phyloP scores from a whole-genome alignment of 1,140 invertebrate species.

The Cataglyphis hispanica region DNA sequence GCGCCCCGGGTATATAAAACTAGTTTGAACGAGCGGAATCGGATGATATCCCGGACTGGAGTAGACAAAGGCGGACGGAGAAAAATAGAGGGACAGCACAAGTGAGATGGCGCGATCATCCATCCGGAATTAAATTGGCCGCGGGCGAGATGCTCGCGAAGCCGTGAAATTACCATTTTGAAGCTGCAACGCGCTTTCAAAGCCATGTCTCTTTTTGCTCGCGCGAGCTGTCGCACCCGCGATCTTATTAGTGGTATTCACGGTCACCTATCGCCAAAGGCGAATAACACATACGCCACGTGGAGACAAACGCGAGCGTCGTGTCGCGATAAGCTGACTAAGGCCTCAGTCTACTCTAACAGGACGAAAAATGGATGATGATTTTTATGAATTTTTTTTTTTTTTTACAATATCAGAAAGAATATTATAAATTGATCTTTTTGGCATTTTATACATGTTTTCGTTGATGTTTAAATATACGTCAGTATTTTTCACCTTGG shows the following conservation, averaged over 20 bases:
- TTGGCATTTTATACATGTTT: too few relatives aligned
- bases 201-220: constrained; percentile 60
- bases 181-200: constrained; percentile 68
- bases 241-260: constrained; percentile 65
- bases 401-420: too few relatives aligned
- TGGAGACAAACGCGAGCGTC: background rate
- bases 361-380: too few relatives aligned
- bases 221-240: constrained; percentile 41
- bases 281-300: background rate
- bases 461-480: too few relatives aligned
- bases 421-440: too few relatives aligned
- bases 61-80: constrained; percentile 59
- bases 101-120: constrained; percentile 66
- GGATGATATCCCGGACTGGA: constrained; percentile 54
- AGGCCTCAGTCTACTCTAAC: too few relatives aligned
- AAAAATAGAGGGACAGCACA: constrained; percentile 58
- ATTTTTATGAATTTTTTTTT: too few relatives aligned
- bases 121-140: constrained; percentile 76
- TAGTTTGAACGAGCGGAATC: constrained; percentile 68
- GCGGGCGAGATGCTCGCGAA: constrained; percentile 74
- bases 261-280: background rate
- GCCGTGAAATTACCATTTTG: constrained; percentile 79
- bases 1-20: constrained; percentile 53
- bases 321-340: background rate
- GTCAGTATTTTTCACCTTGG: too few relatives aligned